Base-by-base conservation (phyloP, 2,113 vertebrate genomes). In the Crypturellus undulatus region DNA sequence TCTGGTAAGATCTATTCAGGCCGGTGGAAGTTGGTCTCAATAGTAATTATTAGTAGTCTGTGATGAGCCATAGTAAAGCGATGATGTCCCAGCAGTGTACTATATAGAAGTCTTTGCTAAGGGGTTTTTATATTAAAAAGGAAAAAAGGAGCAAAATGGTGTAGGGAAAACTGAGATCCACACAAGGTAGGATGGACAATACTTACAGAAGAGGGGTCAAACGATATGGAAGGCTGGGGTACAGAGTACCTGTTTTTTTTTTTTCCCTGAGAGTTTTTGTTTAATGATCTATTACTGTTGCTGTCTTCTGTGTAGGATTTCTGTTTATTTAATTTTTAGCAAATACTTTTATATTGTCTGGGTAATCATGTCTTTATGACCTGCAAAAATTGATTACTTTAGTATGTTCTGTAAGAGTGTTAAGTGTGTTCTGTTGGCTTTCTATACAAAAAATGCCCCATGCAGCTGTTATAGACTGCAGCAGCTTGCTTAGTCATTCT, bases 161-260 rank as follows among this genome's bases (percentile, higher is more conserved):
- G 19, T 22, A 67, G 49, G 45, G 64, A 32, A 70, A 69, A 40
- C 34, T 77, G 79, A 81, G 8, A 4, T 58, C 49, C 52, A 32
- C 13, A 10, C 2, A 40, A 2, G 4, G 2, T 42, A 4, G 3
- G 49, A 19, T 56, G 20, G 8, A 5, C 65, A 10, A 14, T n/a
- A 21, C 17, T 69, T 79, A 22, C 36, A 83, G 40, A 87, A 26
- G n/a, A 63, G 4, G 5, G 4, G 63, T 21, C 6, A 78, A 73
- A 58, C 52, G 58, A 36, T 12, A 3, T 4, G 11, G 12, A 45
- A 86, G 36, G 17, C 28, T 63, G 30, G 15, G 70, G 30, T 13
- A 6, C 62, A 4, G 5, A 20, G 13, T 90, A 8, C 12, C 18
- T 81, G 4, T 0, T 69, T 80, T 91, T 0, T 69, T 80, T 91